phyloP scores from a whole-genome alignment of 2,113 vertebrate genomes.

The Gymnogyps californianus region DNA sequence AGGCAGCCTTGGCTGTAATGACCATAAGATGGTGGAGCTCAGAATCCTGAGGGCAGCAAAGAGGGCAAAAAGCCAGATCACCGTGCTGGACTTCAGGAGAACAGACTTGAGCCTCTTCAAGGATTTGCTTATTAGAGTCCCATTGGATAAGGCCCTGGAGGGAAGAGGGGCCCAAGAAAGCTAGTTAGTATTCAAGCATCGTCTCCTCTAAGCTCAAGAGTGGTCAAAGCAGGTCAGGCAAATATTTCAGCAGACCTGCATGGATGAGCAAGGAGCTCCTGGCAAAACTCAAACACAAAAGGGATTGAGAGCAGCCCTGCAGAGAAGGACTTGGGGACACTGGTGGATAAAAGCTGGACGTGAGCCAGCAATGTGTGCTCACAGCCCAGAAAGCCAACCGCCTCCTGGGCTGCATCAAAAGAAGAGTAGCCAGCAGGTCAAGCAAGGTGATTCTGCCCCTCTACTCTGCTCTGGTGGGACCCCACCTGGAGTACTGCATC shows the following conservation, averaged over 20 bases:
- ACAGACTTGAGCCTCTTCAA: not conserved
- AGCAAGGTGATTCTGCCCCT: not conserved
- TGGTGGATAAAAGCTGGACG: not conserved
- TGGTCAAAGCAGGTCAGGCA: not conserved
- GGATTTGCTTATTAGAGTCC: not conserved
- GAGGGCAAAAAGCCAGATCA: not conserved
- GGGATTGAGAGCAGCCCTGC: not conserved
- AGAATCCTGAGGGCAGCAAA: not conserved
- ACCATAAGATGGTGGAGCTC: not conserved
- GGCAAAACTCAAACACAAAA: not conserved
- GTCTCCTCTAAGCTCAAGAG: not conserved
- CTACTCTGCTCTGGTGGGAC: not conserved
- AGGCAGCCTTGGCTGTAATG: not conserved
- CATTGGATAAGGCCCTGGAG: not conserved
- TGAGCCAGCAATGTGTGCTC: not conserved
- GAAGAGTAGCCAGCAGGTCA: fast-evolving
- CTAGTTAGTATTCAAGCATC: not conserved
- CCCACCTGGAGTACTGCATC: not conserved
- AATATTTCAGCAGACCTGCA: not conserved
- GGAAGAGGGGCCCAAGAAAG: not conserved
- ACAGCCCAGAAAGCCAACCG: not conserved
- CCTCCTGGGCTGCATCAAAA: not conserved
- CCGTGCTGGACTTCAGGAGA: not conserved
- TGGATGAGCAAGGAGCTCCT: not conserved
- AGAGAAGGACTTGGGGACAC: not conserved